Evolutionary conservation across 92 coral and sea anemone genomes (phyloP), one percentile per base, ranked within the genome.

Genomic region (Bergia sp.): DNA sequence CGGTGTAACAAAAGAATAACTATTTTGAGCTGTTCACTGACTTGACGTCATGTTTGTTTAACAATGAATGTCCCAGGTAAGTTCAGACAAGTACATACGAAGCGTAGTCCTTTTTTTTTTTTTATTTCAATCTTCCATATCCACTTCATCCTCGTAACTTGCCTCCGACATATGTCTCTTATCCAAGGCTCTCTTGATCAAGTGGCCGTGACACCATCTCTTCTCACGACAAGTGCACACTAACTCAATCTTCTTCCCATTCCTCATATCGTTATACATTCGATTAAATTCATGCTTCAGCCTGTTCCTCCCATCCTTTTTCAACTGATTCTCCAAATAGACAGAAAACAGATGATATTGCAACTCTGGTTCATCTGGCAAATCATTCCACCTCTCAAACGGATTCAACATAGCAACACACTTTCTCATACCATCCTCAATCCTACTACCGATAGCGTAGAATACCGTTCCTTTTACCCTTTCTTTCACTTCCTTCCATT

Each of bases 401-500:
- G 64, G 64, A 66, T 66, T 66, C 73, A 18, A 66, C 73, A 66
- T 66, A 66, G 73, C 73, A 66, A 66, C n/a, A 66, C 73, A 66
- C 73, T 66, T 66, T 66, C 73, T 66, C 73, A 66, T 66, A 66
- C 8, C 73, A 6, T 66, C 73, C 73, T 66, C n/a, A 6, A 6
- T 66, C n/a, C 73, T 6, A 66, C 73, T 66, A 66, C 73, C 73
- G n/a, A 66, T 55, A 55, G 64, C 64, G 64, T 66, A 66, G 73
- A 66, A 66, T 66, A 66, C 73, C 73, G 73, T 66, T 66, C 73
- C 73, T 66, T 66, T 66, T 66, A 66, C 73, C 73, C 73, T 66
- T 66, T 66, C 73, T 66, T 66, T 66, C n/a, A 7, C 73, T 66
- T 66, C 73, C 73, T 66, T 66, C 73, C 73, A 55, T 55, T 55